These are phyloP conservation scores for Lithobates sylvaticus DNA, from an alignment of 2,797 vertebrate species.

Conservation along the genomic window DNA sequence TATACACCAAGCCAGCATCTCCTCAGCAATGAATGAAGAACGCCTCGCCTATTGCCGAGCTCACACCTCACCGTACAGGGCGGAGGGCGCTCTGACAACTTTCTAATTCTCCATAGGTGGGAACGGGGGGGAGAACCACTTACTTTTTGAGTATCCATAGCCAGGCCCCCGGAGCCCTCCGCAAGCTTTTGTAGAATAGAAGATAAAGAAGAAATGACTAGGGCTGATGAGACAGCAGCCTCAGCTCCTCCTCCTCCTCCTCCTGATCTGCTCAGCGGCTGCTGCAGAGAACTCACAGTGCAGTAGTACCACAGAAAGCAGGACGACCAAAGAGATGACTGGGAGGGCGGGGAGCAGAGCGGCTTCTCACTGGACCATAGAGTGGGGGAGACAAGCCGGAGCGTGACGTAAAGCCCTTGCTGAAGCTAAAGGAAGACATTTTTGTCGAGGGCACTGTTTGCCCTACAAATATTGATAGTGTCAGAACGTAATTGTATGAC, in stretches of 20 bases:
- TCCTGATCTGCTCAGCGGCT: conserved; percentile 20
- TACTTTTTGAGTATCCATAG: conserved; percentile 59
- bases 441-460: conserved; percentile 11
- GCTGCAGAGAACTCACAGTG: background rate
- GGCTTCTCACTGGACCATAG: conserved; percentile 9
- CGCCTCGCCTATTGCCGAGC: conserved; percentile 3
- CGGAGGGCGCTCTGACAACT: background rate
- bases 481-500: no score
- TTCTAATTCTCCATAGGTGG: no score
- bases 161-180: conserved; percentile 33
- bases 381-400: background rate
- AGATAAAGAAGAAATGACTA: conserved; percentile 41
- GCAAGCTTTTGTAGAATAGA: conserved; percentile 31
- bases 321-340: conserved; percentile 16
- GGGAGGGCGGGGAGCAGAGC: conserved; percentile 29
- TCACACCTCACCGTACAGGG: background rate
- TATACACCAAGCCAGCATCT: background rate
- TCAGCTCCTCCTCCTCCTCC: conserved; percentile 50
- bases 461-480: no score
- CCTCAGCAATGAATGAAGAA: conserved; percentile 45
- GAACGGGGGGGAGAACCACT: background rate
- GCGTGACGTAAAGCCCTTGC: background rate
- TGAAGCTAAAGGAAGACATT: conserved; percentile 1
- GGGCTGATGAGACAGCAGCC: conserved; percentile 27
- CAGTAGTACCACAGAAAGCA: conserved; percentile 49